A percentile compares a stretch with the other conserved stretches of the same genome.
Conservation (phyloP, 1,140 invertebrate genomes). For the Popillia japonica region DNA sequence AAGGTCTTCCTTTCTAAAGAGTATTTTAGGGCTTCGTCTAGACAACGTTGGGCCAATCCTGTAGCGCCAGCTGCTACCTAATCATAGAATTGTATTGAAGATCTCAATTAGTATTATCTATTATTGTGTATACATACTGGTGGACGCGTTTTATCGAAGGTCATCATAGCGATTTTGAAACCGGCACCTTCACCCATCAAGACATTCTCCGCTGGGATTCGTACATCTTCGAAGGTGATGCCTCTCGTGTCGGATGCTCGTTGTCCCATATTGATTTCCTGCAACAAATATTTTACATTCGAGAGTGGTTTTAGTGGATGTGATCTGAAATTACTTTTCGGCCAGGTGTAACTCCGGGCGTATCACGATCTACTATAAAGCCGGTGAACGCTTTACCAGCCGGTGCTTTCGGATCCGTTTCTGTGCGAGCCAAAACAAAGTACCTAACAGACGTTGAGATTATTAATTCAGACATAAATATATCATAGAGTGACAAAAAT, state of each 20-base stretch:
- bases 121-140: constrained; percentile 66
- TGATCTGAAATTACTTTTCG: constrained; percentile 27
- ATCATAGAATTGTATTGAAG: background rate
- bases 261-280: constrained; percentile 78
- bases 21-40: constrained; percentile 94
- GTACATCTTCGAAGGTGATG: constrained; percentile 96
- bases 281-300: background rate
- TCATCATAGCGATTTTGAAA: constrained; percentile 96
- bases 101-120: background rate
- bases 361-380: constrained; percentile 93
- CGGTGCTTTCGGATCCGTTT: constrained; percentile 90
- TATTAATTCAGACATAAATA: too few species aligned
- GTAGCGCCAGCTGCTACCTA: constrained; percentile 87
- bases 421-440: constrained; percentile 93
- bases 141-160: constrained; percentile 91
- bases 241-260: constrained; percentile 93
- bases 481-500: too few species aligned
- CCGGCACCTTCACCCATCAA: constrained; percentile 84
- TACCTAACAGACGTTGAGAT: constrained; percentile 71
- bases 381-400: constrained; percentile 88
- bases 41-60: constrained; percentile 85
- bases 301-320: background rate
- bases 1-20: constrained; percentile 92
- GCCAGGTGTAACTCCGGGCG: constrained; percentile 85
- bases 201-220: constrained; percentile 93